phyloP scores from a whole-genome alignment of 2,113 vertebrate species.

The Octodon degus region DNA sequence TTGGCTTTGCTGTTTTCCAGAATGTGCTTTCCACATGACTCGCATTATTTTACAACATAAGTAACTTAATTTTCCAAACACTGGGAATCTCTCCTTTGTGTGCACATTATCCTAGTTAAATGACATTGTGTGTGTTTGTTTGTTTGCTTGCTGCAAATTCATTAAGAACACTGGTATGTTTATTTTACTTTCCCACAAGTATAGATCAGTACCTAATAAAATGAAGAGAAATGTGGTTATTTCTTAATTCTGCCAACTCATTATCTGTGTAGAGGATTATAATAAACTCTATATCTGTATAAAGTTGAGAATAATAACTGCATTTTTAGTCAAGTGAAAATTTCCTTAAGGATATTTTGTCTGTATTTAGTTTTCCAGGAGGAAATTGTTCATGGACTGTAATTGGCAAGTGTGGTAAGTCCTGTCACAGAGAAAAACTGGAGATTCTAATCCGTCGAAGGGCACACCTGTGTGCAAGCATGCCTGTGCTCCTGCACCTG shows the following conservation, averaged over 20 bases:
- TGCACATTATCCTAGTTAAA: background rate
- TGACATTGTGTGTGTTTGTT: background rate
- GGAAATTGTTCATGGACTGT: background rate
- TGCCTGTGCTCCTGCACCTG: background rate
- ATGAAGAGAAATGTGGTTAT: constrained; percentile 21
- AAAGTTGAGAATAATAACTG: constrained; percentile 10
- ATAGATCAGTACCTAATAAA: constrained; percentile 54
- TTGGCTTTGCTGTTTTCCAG: background rate
- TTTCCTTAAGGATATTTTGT: background rate
- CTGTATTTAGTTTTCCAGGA: constrained; percentile 54
- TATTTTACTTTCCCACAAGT: constrained; percentile 50
- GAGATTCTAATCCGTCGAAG: background rate
- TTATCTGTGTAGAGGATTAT: constrained; percentile 56
- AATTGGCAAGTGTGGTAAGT: background rate
- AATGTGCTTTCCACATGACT: background rate
- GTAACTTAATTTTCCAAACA: constrained; percentile 52
- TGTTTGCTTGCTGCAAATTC: constrained; percentile 2
- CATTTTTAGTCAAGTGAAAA: constrained; percentile 11
- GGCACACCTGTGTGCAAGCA: background rate
- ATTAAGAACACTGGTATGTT: constrained; percentile 29
- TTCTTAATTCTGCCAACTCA: constrained; percentile 48
- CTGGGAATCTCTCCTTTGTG: constrained; percentile 28
- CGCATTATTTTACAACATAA: constrained; percentile 9
- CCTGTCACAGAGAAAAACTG: background rate
- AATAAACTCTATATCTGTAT: constrained; percentile 42